Base-by-base conservation (phyloP, 2,113 vertebrate species). In the Diadophis punctatus region DNA sequence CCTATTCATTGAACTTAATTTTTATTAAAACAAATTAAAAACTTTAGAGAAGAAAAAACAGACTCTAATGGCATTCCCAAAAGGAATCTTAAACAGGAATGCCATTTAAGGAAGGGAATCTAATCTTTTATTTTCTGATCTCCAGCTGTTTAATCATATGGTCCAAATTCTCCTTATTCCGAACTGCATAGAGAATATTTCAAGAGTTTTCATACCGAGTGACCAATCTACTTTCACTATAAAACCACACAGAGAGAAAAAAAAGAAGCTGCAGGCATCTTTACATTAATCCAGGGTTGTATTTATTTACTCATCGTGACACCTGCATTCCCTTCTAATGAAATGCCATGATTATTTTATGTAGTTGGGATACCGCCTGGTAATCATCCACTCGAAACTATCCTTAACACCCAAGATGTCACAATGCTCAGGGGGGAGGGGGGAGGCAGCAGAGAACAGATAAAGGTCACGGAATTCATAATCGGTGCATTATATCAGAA, bases 401-500 rank as follows among this genome's bases (percentile, higher is more conserved):
- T 58, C 14, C 48, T 14, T 90, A 43, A 8, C 74, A 89, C 7
- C 90, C 86, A 94, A 90, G 91, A 92, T 55, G 85, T 90, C 91
- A 11, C 14, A 95, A 93, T 74, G 74, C 88, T 94, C 93, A 90
- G 4, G 95, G 23, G 0, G 4, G 4, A 3, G 14, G 30, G 30
- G 30, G 3, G 27, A 93, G 93, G 90, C 11, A 91, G 94, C 93
- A 90, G 90, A 91, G 49, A 95, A 95, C 80, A 96, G 90, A 94
- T 94, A 93, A 95, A 94, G 34, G 80, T 90, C 22, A 1, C 2
- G 95, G 93, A 90, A 93, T 85, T 92, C 91, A 74, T 80, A 95
- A 96, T 94, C 94, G 86, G 55, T 93, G 92, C 63, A 93, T 91
- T 92, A 92, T 93, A 93, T 93, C 91, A 96, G 58, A 95, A 95